A percentile compares a stretch with the other conserved stretches of the same genome.
Evolutionary conservation across 1,140 invertebrate genomes (phyloP).

Genomic region (Teleogryllus occipitalis): DNA sequence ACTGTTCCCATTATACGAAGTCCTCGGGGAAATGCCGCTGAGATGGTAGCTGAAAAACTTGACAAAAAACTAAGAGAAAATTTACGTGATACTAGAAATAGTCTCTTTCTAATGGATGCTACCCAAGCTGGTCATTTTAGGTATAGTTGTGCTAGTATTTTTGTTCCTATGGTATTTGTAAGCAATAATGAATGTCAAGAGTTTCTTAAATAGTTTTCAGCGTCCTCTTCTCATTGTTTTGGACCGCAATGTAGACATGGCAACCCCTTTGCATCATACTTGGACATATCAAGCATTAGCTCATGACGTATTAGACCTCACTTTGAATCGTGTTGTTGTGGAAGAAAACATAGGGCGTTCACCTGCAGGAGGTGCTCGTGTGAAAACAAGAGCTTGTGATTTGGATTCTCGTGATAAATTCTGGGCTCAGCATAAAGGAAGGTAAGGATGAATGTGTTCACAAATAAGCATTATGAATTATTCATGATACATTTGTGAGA

Average conservation of each 20-base stretch:
- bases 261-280: slow-evolving; percentile 95
- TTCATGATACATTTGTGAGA: not conserved
- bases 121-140: slow-evolving; percentile 60
- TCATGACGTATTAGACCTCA: slow-evolving; percentile 88
- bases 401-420: slow-evolving; percentile 81
- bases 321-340: slow-evolving; percentile 78
- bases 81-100: slow-evolving; percentile 91
- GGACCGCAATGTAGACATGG: slow-evolving; percentile 93
- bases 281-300: slow-evolving; percentile 98
- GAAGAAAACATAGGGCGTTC: slow-evolving; percentile 57
- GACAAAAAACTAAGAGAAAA: slow-evolving; percentile 97
- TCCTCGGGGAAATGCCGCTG: slow-evolving; percentile 92
- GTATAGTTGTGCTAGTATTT: slow-evolving; percentile 27
- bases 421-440: slow-evolving; percentile 87
- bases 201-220: slow-evolving; percentile 61
- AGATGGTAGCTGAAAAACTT: slow-evolving; percentile 94
- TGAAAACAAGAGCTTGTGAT: slow-evolving; percentile 84
- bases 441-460: slow-evolving; percentile 27
- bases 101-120: slow-evolving; percentile 82
- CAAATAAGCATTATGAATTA: not conserved
- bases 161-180: too few relatives aligned
- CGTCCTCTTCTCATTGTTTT: slow-evolving; percentile 86
- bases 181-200: too few relatives aligned
- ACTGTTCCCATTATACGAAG: slow-evolving; percentile 93
- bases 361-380: slow-evolving; percentile 47